Conservation (phyloP, 2,113 vertebrate species). For the Trematocara nigrifrons region DNA sequence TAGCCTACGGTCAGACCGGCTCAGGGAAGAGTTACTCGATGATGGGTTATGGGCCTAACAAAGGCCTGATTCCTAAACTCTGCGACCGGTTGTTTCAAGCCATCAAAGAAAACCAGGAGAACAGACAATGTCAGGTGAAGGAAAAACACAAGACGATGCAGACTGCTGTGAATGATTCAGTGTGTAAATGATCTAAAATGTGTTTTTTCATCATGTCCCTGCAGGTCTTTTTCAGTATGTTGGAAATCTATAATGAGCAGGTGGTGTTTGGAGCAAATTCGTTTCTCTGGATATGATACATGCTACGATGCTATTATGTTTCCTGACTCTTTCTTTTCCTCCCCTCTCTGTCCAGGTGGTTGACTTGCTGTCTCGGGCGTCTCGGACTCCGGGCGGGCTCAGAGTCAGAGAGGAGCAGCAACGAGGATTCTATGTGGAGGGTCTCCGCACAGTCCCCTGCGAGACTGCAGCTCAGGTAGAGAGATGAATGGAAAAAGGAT, state of each 20-base stretch:
- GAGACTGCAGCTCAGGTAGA: slow-evolving; percentile 77
- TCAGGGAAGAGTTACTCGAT: slow-evolving; percentile 86
- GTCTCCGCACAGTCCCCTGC: slow-evolving; percentile 79
- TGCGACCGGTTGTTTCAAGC: slow-evolving; percentile 79
- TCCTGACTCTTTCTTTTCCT: background rate
- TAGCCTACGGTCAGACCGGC: slow-evolving; percentile 79
- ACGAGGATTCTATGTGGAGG: slow-evolving; percentile 85
- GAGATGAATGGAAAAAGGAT: background rate
- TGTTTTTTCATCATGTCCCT: background rate
- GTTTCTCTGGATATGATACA: background rate
- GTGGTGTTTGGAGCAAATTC: slow-evolving; percentile 53
- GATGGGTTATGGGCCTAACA: slow-evolving; percentile 79
- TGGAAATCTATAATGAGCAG: slow-evolving; percentile 89
- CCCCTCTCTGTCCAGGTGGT: slow-evolving; percentile 66
- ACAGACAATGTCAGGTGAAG: slow-evolving; percentile 75
- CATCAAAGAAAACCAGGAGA: slow-evolving; percentile 64
- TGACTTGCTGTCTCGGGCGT: slow-evolving; percentile 78
- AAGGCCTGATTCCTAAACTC: slow-evolving; percentile 77
- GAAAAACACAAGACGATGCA: background rate
- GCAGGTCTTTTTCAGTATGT: slow-evolving; percentile 85
- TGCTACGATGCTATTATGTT: background rate
- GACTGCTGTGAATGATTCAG: background rate
- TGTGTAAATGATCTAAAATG: background rate
- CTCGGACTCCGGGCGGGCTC: slow-evolving; percentile 71
- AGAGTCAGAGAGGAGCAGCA: slow-evolving; percentile 82